Base-by-base conservation (phyloP, 2,888 invertebrate genomes). In the Stenoptilia bipunctidactyla region DNA sequence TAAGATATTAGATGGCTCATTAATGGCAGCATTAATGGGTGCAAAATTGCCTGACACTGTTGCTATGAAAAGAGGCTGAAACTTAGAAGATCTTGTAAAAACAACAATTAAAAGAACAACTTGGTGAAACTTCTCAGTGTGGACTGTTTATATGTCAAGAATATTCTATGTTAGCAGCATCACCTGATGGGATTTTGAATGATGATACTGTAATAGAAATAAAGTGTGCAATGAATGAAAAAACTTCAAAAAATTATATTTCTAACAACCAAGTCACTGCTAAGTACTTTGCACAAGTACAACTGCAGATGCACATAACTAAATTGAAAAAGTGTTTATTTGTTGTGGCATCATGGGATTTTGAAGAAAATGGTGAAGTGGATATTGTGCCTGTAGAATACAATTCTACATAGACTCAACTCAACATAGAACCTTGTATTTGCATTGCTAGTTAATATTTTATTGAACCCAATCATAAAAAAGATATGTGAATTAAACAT, bases 261-360 rank as follows among this genome's bases (percentile, higher is more conserved):
- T 39, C 40, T 8, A 34, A 40, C 38, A 40, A 37, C 9, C 12
- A 30, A 10, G 10, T 36, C 9, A 38, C 39, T 4, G 37, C 39
- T 27, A 42, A 39, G 35, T 42, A 12, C 14, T 14, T 15, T 15
- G 41, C 39, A 12, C 38, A 43, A 33, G 34, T 43, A 15, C 42
- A 42, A 34, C n/a, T 45, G 10, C 45, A 45, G 36, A 45, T 42
- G 45, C 42, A 27, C 34, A 13, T n/a, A n/a, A n/a, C n/a, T n/a
- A 45, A 38, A n/a, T 12, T 35, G 1, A 36, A 51, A 39, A 48
- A 37, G 15, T 14, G 46, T 15, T 46, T 40, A 13, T 51, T 50
- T 37, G 50, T 51, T 49, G 46, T 51, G 10, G 53, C 51, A 15
- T n/a, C n/a, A n/a, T n/a, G n/a, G n/a, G n/a, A n/a, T n/a, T n/a